Percentiles rank a stretch among this genome's conserved stretches.
Conservation (phyloP, 1,140 invertebrate genomes). For the Pseudomyrmex sp. region DNA sequence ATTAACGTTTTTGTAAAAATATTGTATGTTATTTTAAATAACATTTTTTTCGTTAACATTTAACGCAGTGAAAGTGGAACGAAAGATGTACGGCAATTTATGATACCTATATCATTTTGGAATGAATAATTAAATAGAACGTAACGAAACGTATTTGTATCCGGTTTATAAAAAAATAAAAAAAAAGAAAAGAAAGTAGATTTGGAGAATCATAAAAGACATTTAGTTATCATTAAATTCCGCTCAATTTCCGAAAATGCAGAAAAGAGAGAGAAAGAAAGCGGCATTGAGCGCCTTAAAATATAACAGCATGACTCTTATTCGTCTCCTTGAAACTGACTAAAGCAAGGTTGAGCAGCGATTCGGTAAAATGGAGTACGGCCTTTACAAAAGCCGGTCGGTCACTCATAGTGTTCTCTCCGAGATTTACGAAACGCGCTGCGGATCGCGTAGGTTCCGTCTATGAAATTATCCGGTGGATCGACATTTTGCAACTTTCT, state of each 20-base stretch:
- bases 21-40: neutral
- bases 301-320: slow-evolving; percentile 22
- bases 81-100: neutral
- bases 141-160: too few species aligned
- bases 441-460: slow-evolving; percentile 24
- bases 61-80: neutral
- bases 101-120: too few species aligned
- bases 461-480: slow-evolving; percentile 52
- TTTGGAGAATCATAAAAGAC: neutral
- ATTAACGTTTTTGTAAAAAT: neutral
- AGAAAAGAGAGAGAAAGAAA: neutral
- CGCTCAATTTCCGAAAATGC: neutral
- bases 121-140: too few species aligned
- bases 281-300: slow-evolving; percentile 11
- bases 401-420: slow-evolving; percentile 54
- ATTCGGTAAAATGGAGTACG: slow-evolving; percentile 60
- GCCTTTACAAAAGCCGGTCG: slow-evolving; percentile 41
- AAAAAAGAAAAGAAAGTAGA: neutral
- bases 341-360: slow-evolving; percentile 62
- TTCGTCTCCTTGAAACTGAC: slow-evolving; percentile 68
- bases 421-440: slow-evolving; percentile 54
- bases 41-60: neutral
- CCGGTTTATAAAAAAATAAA: too few species aligned
- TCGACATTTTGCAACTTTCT: slow-evolving; percentile 69
- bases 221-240: neutral